Percentiles rank a stretch among this genome's conserved stretches.
Conservation (phyloP, 2,113 vertebrate genomes). For the Chelonoidis abingdonii region DNA sequence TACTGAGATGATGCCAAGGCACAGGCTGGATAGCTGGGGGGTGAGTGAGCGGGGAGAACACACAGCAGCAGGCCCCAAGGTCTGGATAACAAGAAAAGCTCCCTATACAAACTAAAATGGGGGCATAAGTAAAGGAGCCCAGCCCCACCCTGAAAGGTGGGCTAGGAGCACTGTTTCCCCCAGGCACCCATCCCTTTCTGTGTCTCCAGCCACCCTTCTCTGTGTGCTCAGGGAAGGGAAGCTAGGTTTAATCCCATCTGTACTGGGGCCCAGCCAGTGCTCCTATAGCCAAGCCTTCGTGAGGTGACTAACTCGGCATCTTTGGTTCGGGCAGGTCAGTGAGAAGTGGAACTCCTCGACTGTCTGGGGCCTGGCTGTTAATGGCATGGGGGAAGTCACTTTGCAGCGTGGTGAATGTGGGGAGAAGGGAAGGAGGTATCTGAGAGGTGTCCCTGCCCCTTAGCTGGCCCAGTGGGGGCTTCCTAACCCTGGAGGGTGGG, state of each 20-base stretch:
- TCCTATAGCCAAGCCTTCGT: not conserved
- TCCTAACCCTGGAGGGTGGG: not conserved
- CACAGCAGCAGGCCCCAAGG: no score
- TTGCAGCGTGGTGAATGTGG: not conserved
- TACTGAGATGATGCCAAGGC: not conserved
- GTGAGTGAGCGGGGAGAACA: no score
- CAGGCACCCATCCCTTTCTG: no score
- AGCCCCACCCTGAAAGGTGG: no score
- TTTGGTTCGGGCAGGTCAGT: not conserved
- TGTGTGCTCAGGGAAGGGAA: not conserved
- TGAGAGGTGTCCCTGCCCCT: not conserved
- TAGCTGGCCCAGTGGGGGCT: not conserved
- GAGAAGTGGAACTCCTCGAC: no score
- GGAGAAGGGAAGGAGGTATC: not conserved
- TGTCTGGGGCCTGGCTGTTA: not conserved
- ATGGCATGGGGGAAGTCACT: not conserved
- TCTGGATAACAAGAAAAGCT: no score
- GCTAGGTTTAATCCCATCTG: not conserved
- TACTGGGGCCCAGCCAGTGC: no score
- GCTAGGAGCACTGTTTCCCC: no score
- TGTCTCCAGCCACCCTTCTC: not conserved
- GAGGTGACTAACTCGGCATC: not conserved
- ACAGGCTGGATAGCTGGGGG: no score
- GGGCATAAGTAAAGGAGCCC: no score
- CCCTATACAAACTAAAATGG: no score